A percentile compares a stretch with the other conserved stretches of the same genome.
phyloP scores from a whole-genome alignment of 2,797 vertebrate species.

The Siniperca scherzeri region DNA sequence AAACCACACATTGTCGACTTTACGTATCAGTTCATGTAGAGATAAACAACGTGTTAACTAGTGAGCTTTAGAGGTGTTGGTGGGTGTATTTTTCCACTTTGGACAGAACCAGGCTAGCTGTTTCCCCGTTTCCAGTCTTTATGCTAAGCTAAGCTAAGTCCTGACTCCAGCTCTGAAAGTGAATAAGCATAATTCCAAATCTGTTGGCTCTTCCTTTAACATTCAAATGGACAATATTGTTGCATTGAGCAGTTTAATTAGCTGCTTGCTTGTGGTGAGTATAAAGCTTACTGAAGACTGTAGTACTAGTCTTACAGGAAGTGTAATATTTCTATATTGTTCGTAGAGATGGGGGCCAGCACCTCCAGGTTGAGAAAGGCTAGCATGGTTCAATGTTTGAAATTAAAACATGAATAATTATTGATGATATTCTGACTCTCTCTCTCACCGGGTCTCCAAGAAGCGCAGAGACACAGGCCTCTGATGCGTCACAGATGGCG shows the following conservation, averaged over 20 bases:
- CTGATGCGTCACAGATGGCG: constrained; percentile 95
- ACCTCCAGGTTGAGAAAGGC: neutral
- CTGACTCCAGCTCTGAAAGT: neutral
- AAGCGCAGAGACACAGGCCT: constrained; percentile 92
- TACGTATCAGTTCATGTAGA: neutral
- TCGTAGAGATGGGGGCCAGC: neutral
- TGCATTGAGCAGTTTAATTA: neutral
- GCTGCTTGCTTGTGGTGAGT: neutral
- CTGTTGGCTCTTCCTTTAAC: neutral
- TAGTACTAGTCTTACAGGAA: neutral
- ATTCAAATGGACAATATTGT: neutral
- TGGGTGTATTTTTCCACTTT: neutral
- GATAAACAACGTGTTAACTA: neutral
- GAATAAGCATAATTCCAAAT: neutral
- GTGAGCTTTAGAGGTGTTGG: neutral
- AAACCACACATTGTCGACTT: neutral
- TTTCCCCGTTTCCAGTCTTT: neutral
- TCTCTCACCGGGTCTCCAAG: constrained; percentile 91
- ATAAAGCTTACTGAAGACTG: neutral
- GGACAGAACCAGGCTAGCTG: neutral
- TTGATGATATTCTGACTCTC: neutral
- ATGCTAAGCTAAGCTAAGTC: constrained; percentile 4
- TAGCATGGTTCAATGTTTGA: neutral
- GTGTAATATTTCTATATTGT: neutral
- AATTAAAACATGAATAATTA: neutral